A percentile compares a stretch with the other conserved stretches of the same genome.
phyloP scores from a whole-genome alignment of 2,888 invertebrate species.

The Hydraecia micacea region DNA sequence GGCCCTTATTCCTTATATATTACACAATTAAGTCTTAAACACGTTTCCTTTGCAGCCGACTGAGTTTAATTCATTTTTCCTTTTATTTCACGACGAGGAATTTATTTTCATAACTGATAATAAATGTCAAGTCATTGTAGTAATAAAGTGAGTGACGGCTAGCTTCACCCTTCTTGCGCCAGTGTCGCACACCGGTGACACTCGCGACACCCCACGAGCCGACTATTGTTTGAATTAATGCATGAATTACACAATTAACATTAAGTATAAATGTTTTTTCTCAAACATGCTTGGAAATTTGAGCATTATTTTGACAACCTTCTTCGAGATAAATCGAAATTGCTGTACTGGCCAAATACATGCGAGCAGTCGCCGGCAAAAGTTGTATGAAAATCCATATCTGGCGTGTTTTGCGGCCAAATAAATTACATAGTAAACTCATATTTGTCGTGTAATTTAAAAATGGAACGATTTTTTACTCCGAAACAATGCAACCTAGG shows the following conservation, averaged over 20 bases:
- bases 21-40: constrained; percentile 81
- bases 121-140: constrained; percentile 87
- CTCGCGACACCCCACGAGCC: constrained; percentile 45
- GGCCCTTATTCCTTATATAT: constrained; percentile 77
- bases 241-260: constrained; percentile 58
- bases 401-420: too few relatives aligned
- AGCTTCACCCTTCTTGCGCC: constrained; percentile 74
- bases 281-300: too few relatives aligned
- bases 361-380: too few relatives aligned
- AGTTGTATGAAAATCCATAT: too few relatives aligned
- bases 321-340: too few relatives aligned
- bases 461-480: too few relatives aligned
- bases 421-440: too few relatives aligned
- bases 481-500: too few relatives aligned
- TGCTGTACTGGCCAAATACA: too few relatives aligned
- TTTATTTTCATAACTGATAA: constrained; percentile 88
- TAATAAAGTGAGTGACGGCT: constrained; percentile 83
- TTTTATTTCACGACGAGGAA: constrained; percentile 79
- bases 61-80: constrained; percentile 74
- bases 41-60: constrained; percentile 75
- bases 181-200: constrained; percentile 59
- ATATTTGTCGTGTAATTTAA: too few relatives aligned
- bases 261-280: constrained; percentile 45
- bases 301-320: too few relatives aligned
- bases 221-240: constrained; percentile 57